phyloP scores from a whole-genome alignment of 2,113 vertebrate species.

The Ceyx margarethae region DNA sequence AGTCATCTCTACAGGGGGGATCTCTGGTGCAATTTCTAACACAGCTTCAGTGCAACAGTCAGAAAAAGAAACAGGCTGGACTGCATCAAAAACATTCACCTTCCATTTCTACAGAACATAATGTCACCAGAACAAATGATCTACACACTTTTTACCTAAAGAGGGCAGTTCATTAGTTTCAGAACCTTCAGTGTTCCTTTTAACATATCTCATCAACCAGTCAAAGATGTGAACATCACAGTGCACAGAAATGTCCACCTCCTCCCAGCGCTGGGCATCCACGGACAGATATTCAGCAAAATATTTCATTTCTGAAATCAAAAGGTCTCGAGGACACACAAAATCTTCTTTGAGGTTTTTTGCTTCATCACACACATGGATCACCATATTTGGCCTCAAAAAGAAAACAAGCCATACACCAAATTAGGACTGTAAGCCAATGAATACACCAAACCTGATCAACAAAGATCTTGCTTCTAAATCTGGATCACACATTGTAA shows the following conservation, averaged over 20 bases:
- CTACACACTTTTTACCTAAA: conserved; percentile 81
- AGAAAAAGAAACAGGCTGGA: background rate
- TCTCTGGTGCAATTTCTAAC: background rate
- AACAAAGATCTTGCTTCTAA: background rate
- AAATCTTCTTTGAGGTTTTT: conserved; percentile 98
- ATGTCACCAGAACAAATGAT: background rate
- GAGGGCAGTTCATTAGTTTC: conserved; percentile 82
- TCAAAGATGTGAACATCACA: conserved; percentile 97
- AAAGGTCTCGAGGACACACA: conserved; percentile 90
- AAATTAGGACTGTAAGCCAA: conserved; percentile 18
- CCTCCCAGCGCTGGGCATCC: conserved; percentile 95
- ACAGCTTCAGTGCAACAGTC: background rate
- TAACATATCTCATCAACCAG: conserved; percentile 96
- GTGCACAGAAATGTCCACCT: conserved; percentile 98
- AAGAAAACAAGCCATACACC: conserved; percentile 15
- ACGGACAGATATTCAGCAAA: conserved; percentile 94
- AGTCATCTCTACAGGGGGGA: background rate
- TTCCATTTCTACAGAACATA: background rate
- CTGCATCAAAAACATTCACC: background rate
- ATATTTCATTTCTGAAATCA: conserved; percentile 97
- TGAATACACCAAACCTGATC: background rate
- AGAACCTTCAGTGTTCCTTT: conserved; percentile 83
- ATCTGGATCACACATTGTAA: background rate
- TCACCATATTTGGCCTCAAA: conserved; percentile 94
- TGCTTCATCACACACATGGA: conserved; percentile 97